Base-by-base conservation (phyloP, 2,888 invertebrate genomes). In the Diachrysia chrysitis region DNA sequence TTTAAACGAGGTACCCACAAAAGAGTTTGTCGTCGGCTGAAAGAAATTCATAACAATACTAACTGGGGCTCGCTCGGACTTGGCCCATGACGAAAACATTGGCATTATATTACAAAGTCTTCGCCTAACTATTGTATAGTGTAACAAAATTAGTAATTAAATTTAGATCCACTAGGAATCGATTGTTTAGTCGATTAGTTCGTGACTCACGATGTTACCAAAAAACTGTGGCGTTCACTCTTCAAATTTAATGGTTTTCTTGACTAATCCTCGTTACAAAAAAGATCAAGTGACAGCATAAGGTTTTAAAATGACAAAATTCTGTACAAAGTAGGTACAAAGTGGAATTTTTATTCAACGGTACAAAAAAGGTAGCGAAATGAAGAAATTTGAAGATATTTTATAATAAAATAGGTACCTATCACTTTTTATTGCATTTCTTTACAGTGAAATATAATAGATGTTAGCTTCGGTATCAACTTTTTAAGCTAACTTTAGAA, bases 21-120 rank as follows among this genome's bases (percentile, higher is more conserved):
- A 85, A 82, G 86, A 81, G 78, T 59, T 82, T 83, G 83, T 76
- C 76, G 78, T 73, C 65, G 67, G 58, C 83, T 88, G 85, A 90
- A 90, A 90, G 87, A 90, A 87, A 88, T 88, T 83, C 73, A 78
- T 78, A 86, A 90, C 89, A 89, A 90, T 88, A 83, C 66, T 69
- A 77, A 78, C 71, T 67, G 73, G 65, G 67, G 64, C 64, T 71
- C 65, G 59, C 63, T 56, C 63, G 61, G 61, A 58, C 71, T 64
- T 71, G 63, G 70, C 65, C 73, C 83, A 79, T 82, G 78, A 78
- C 78, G 70, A 83, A 83, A 78, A 81, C 81, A 85, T 83, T 81
- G 76, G 73, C 78, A 79, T 79, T 78, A 73, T 71, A 76, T 82
- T 83, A 79, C 66, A 76, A 75, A 78, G 67, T 66, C 66, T 66